Evolutionary conservation across 2,113 vertebrate genomes (phyloP), one percentile per base, ranked within the genome.

Genomic region (Pheucticus melanocephalus): DNA sequence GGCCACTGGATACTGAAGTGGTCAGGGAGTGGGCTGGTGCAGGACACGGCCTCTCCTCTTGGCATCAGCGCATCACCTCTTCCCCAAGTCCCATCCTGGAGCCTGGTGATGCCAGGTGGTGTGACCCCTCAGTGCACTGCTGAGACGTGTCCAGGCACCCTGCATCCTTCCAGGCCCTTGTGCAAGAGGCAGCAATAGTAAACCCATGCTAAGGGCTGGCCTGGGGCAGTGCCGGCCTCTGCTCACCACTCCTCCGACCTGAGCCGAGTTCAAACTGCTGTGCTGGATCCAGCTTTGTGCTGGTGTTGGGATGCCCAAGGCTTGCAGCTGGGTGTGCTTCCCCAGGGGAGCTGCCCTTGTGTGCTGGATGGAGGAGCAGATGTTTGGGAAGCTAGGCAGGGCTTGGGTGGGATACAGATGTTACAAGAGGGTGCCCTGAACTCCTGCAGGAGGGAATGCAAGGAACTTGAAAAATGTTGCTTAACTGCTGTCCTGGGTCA

Each of bases 391-490:
- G 85, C 82, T 86, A 94, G 86, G 91, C 64, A 96, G 83, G 80
- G 72, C 64, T 89, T 91, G 95, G 92, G 91, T 84, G 96, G 94
- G 91, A 93, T 93, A 68, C 77, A 95, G 86, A 95, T 89, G 51
- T 94, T 94, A 83, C 35, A 66, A 72, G 37, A 90, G 0, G 30
- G 78, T 95, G 83, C 88, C 77, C 86, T 91, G 95, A 97, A 95
- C 91, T 91, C 65, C 80, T 91, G 51, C 44, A 91, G 72, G 51
- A 95, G 94, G 48, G 95, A 94, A 96, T 89, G 95, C 48, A 91
- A 92, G 47, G 96, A 97, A 95, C 88, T 96, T 5, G 5, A 88
- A 97, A 96, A 92, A 97, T 94, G 86, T 64, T 86, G 77, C 17
- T 84, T 88, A 93, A 97, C 94, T 94, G 79, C 68, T 92, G 56